A percentile compares a stretch with the other conserved stretches of the same genome.
Conservation (phyloP, 1,140 invertebrate species). For the Phenacoccus solenopsis region DNA sequence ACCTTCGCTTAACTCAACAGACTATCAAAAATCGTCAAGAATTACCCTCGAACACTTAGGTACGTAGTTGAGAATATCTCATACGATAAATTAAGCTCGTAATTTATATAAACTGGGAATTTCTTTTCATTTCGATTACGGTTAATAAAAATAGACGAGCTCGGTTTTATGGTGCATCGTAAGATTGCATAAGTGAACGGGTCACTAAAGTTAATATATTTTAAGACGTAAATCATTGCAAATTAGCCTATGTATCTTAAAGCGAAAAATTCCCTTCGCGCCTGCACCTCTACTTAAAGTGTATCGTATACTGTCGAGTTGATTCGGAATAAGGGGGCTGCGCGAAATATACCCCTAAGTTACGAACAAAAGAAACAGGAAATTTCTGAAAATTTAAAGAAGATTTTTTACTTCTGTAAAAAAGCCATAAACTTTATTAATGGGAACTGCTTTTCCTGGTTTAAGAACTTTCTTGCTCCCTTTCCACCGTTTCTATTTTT, state of each 20-base stretch:
- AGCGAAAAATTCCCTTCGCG: neutral
- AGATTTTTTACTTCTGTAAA: slow-evolving; percentile 18
- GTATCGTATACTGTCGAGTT: neutral
- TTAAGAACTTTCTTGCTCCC: slow-evolving; percentile 10
- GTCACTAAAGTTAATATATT: slow-evolving; percentile 1
- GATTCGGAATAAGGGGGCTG: slow-evolving; percentile 8
- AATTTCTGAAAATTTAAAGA: slow-evolving; percentile 18
- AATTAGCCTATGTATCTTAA: slow-evolving; percentile 5
- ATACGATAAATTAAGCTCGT: neutral
- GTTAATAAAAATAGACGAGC: neutral
- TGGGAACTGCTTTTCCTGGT: slow-evolving; percentile 14
- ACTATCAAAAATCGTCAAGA: too few species aligned
- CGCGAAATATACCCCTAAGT: neutral
- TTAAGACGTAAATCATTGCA: neutral
- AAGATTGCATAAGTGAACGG: neutral
- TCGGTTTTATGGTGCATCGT: neutral
- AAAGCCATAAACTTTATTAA: slow-evolving; percentile 18
- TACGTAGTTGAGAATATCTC: too few species aligned
- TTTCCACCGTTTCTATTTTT: slow-evolving; percentile 10
- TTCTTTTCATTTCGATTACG: neutral
- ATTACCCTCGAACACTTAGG: too few species aligned
- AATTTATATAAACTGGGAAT: neutral
- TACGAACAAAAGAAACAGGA: slow-evolving; percentile 17
- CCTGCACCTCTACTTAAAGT: neutral
- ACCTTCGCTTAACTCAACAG: too few species aligned